Evolutionary conservation across 2,113 vertebrate species (phyloP), one percentile per base, ranked within the genome.

Genomic region (Cepphus grylle): DNA sequence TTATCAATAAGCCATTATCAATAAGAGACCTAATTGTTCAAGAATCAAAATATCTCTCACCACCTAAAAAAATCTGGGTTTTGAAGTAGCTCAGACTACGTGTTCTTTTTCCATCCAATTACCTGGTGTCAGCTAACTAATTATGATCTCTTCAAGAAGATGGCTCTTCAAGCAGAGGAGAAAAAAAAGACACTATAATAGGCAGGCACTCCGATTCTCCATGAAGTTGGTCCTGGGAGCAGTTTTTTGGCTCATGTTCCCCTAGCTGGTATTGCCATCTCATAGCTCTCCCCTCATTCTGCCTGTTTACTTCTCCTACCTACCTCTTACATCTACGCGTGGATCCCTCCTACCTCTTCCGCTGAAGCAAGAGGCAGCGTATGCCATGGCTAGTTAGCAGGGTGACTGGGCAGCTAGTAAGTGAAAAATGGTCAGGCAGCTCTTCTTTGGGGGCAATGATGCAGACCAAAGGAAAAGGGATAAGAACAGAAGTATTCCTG

Each of bases 1-100:
- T 89, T 97, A 88, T 94, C 96, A 91, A 94, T 95, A 97, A 95
- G 59, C 73, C 65, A 76, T 92, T 90, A 83, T 97, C 69, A 92
- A 72, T 95, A 83, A 81, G 12, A 61, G 40, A 47, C 82, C 61
- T 79, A 91, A 94, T 80, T 94, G 53, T 85, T 97, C 92, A 91
- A 96, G 77, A 86, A 76, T 50, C 58, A 80, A 84, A 72, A 27
- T 77, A 94, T 67, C 20, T 58, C 58, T 92, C 3, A 20, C 73
- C 40, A 40, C 43, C 55, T 78, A 25, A 70, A 89, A 81, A 81
- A 50, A 43, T 36, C 6, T 50, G 32, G 40, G 30, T 89, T 86
- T 84, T 21, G 23, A 83, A 69, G 58, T 43, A 72, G 42, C 73
- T 84, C 43, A 72, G 61, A 43, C 7, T 71, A 26, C 1, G 0